These are phyloP conservation scores for Gymnocheta viridis DNA, from an alignment of 2,888 invertebrate genomes.

Conservation along the genomic window DNA sequence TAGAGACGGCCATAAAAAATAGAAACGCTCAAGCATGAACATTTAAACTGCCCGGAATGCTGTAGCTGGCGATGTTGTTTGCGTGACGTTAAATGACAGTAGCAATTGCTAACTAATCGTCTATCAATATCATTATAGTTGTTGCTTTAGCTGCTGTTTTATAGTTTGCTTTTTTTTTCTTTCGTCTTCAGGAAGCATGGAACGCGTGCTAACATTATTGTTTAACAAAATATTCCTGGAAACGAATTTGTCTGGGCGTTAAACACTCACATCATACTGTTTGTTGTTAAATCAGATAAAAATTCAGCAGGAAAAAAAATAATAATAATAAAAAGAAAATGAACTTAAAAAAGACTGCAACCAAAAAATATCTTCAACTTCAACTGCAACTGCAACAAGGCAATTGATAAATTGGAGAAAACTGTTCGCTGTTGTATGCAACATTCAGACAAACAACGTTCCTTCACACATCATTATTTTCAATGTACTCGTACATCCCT, in stretches of 20 bases:
- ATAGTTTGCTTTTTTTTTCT: constrained; percentile 1
- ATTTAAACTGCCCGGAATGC: not conserved
- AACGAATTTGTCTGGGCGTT: constrained; percentile 71
- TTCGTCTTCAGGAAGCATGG: constrained; percentile 59
- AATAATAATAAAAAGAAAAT: constrained; percentile 34
- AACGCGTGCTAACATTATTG: constrained; percentile 69
- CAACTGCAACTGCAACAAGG: constrained; percentile 14
- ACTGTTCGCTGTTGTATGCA: constrained; percentile 7
- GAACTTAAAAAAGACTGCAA: not conserved
- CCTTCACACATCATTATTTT: constrained; percentile 68
- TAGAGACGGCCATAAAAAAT: constrained; percentile 73
- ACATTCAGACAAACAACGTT: constrained; percentile 16
- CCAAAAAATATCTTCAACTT: constrained; percentile 8
- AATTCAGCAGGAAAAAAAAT: constrained; percentile 18
- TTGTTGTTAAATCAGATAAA: constrained; percentile 68
- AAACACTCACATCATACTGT: constrained; percentile 69
- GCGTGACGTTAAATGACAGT: constrained; percentile 44
- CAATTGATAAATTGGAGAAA: constrained; percentile 51
- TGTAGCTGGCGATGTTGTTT: constrained; percentile 28
- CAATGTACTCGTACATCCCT: constrained; percentile 39
- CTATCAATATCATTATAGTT: constrained; percentile 65
- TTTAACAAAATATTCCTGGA: constrained; percentile 70
- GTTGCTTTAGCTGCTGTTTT: not conserved
- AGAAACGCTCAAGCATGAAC: not conserved
- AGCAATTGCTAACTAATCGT: constrained; percentile 69